Evolutionary conservation across 2,888 invertebrate species (phyloP).

Genomic region (Sthenelais limicola): DNA sequence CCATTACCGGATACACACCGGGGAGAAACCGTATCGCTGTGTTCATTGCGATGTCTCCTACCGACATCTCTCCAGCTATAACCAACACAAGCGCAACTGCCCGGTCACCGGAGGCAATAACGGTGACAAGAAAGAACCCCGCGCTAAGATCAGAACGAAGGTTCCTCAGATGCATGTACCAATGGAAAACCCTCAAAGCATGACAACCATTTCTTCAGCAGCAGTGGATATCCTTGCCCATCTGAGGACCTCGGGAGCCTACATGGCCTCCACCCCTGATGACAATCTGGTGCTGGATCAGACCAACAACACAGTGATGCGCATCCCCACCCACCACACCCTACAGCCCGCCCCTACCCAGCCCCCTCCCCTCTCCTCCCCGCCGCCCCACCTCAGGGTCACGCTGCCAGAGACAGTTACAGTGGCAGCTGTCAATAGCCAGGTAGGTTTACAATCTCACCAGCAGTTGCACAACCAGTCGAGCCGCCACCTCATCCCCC

Average conservation of each 20-base stretch:
- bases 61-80: conserved; percentile 28
- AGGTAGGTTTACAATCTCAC: background rate
- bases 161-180: background rate
- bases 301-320: background rate
- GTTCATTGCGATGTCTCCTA: conserved; percentile 29
- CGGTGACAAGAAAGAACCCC: background rate
- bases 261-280: conserved; percentile 13
- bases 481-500: background rate
- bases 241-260: background rate
- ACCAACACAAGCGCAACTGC: conserved; percentile 33
- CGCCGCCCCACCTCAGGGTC: conserved; percentile 13
- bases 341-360: conserved; percentile 5
- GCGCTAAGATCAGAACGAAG: background rate
- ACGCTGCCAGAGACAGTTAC: background rate
- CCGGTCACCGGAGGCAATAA: conserved; percentile 1
- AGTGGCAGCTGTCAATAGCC: background rate
- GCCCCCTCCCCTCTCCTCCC: background rate
- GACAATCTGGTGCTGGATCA: background rate
- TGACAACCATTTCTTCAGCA: conserved; percentile 10
- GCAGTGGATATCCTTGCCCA: conserved; percentile 9
- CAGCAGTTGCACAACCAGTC: background rate
- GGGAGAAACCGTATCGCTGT: conserved; percentile 31
- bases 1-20: conserved; percentile 23
- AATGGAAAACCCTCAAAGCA: background rate
- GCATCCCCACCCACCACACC: conserved; percentile 5